phyloP scores from a whole-genome alignment of 2,113 vertebrate genomes.

The Xenus cinereus region DNA sequence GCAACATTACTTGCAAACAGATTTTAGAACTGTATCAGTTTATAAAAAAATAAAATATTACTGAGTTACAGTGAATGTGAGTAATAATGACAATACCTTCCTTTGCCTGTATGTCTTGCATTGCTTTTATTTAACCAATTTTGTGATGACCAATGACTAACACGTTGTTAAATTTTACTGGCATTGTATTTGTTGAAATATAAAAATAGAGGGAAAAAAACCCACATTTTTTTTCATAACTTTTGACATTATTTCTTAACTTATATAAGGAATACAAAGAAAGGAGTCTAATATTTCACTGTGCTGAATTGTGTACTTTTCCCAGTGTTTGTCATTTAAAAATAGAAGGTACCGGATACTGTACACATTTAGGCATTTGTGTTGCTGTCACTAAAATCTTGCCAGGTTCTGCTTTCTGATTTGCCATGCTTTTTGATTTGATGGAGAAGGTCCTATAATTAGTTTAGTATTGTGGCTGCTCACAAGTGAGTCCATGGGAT shows the following conservation, averaged over 20 bases:
- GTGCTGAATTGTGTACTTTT: neutral
- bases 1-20: neutral
- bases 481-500: neutral
- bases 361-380: neutral
- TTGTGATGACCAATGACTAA: neutral
- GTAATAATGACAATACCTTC: neutral
- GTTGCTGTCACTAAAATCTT: neutral
- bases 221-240: neutral
- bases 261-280: neutral
- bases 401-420: neutral
- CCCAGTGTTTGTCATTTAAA: neutral
- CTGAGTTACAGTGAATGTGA: neutral
- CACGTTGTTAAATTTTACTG: neutral
- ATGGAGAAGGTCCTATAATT: neutral
- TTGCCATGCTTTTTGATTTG: neutral
- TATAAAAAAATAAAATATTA: neutral
- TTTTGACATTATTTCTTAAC: neutral
- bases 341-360: neutral
- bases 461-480: neutral
- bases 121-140: neutral
- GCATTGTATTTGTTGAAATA: neutral
- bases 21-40: neutral
- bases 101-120: neutral
- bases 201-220: accelerated
- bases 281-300: neutral